Conservation (phyloP, 2,888 invertebrate genomes). For the Andricus quercusramuli region DNA sequence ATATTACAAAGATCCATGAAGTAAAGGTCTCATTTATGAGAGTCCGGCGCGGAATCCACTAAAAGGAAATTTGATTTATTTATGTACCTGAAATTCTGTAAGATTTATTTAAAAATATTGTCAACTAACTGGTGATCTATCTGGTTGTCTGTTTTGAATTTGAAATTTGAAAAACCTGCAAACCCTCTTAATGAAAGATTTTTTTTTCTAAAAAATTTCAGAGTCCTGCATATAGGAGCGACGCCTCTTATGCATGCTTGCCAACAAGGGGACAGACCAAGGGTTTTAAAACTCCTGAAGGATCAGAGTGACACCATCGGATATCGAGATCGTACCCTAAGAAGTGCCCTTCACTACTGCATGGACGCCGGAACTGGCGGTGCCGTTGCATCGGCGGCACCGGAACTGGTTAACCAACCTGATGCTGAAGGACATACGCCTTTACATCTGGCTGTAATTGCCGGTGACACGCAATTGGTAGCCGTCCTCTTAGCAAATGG, state of each 20-base stretch:
- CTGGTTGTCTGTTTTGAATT: too few species aligned
- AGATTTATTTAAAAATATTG: too few species aligned
- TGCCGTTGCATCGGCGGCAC: conserved; percentile 90
- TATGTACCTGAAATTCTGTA: too few species aligned
- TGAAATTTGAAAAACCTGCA: too few species aligned
- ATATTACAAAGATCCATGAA: too few species aligned
- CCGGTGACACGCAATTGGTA: conserved; percentile 92
- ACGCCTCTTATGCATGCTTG: conserved; percentile 95
- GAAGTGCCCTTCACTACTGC: conserved; percentile 96
- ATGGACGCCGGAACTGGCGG: conserved; percentile 82
- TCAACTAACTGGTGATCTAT: too few species aligned
- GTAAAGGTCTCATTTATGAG: too few species aligned
- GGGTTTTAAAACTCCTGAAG: conserved; percentile 87
- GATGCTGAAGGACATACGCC: conserved; percentile 98
- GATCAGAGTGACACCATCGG: conserved; percentile 84
- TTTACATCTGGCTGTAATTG: conserved; percentile 96
- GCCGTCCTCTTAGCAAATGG: conserved; percentile 92
- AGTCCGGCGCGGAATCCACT: too few species aligned
- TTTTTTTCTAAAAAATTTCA: conserved; percentile 52
- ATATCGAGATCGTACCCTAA: conserved; percentile 89
- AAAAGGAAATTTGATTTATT: too few species aligned
- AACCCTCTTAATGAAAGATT: too few species aligned
- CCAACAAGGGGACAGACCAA: conserved; percentile 90
- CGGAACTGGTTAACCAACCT: conserved; percentile 89
- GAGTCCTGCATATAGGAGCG: conserved; percentile 82